A percentile compares a stretch with the other conserved stretches of the same genome.
Conservation (phyloP, 2,113 vertebrate species). For the Drymodes brunneopygia region DNA sequence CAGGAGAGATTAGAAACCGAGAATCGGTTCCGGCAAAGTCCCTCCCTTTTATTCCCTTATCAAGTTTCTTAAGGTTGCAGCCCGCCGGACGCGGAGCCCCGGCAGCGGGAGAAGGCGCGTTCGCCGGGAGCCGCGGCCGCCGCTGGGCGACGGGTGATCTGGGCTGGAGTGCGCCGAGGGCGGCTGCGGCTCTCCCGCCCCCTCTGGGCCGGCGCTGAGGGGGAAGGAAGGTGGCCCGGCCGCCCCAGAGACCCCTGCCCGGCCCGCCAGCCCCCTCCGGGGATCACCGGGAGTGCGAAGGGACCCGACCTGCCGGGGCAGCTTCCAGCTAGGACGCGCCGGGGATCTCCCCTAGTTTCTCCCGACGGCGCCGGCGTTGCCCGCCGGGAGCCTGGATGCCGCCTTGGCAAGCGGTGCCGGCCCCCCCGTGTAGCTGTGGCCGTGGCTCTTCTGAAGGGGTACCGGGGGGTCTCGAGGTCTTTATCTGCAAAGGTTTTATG, state of each 20-base stretch:
- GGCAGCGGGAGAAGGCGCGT: neutral
- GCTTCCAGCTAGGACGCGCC: neutral
- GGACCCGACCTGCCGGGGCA: neutral
- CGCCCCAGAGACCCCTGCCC: no score
- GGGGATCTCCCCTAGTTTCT: neutral
- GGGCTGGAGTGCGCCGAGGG: no score
- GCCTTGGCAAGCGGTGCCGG: neutral
- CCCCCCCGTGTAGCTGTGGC: neutral
- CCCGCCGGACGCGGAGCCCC: neutral
- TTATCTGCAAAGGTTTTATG: neutral
- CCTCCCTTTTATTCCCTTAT: neutral
- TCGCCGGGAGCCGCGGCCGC: neutral
- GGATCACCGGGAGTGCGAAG: neutral
- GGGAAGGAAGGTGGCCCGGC: neutral
- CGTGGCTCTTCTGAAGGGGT: neutral
- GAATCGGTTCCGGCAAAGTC: neutral
- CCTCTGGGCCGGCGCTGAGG: neutral
- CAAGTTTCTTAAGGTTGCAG: conserved; percentile 45
- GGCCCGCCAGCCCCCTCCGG: neutral
- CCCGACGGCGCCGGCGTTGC: neutral
- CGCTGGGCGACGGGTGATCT: neutral
- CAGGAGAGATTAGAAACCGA: neutral
- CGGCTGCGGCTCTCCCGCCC: neutral
- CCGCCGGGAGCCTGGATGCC: neutral
- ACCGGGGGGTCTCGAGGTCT: fast-evolving